phyloP scores from a whole-genome alignment of 2,888 invertebrate genomes.

The Ditula angustiorana region DNA sequence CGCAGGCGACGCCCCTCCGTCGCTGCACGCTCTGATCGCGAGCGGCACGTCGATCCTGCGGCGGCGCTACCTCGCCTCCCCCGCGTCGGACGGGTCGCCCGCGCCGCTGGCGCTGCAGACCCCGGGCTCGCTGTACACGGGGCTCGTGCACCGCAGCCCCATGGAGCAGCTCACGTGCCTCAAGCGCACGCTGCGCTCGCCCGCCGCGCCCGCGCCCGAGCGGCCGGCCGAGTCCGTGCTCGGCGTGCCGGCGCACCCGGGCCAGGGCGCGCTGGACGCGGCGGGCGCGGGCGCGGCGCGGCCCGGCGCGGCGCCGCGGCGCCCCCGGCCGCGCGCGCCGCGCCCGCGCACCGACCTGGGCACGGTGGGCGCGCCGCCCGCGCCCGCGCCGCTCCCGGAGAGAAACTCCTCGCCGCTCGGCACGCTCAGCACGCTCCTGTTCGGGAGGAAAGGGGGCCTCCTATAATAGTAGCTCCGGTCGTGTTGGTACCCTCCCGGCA shows the following conservation, averaged over 20 bases:
- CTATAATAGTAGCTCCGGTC: slow-evolving; percentile 68
- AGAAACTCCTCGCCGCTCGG: slow-evolving; percentile 85
- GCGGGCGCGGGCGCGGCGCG: slow-evolving; percentile 60
- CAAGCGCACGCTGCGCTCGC: slow-evolving; percentile 81
- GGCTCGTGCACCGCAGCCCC: slow-evolving; percentile 89
- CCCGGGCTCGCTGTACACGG: slow-evolving; percentile 86
- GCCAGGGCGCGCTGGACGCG: slow-evolving; percentile 83
- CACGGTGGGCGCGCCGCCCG: slow-evolving; percentile 64
- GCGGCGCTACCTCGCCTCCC: slow-evolving; percentile 84
- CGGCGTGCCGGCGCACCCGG: slow-evolving; percentile 87
- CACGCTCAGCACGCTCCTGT: slow-evolving; percentile 91
- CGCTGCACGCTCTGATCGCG: slow-evolving; percentile 83
- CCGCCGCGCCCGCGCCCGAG: slow-evolving; percentile 66
- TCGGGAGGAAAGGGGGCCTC: slow-evolving; percentile 94
- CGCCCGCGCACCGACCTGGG: slow-evolving; percentile 73
- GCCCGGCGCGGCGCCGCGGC: slow-evolving; percentile 39
- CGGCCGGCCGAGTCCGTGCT: slow-evolving; percentile 65
- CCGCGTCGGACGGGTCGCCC: slow-evolving; percentile 85
- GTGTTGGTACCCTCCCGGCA: slow-evolving; percentile 17
- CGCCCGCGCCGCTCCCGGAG: slow-evolving; percentile 55
- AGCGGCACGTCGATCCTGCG: slow-evolving; percentile 77
- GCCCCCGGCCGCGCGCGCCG: slow-evolving; percentile 74
- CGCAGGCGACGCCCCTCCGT: slow-evolving; percentile 71
- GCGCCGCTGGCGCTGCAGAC: slow-evolving; percentile 87
- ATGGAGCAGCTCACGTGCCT: slow-evolving; percentile 92